Evolutionary conservation across 2,888 invertebrate species (phyloP).

Genomic region (Lamellibrachia columna): DNA sequence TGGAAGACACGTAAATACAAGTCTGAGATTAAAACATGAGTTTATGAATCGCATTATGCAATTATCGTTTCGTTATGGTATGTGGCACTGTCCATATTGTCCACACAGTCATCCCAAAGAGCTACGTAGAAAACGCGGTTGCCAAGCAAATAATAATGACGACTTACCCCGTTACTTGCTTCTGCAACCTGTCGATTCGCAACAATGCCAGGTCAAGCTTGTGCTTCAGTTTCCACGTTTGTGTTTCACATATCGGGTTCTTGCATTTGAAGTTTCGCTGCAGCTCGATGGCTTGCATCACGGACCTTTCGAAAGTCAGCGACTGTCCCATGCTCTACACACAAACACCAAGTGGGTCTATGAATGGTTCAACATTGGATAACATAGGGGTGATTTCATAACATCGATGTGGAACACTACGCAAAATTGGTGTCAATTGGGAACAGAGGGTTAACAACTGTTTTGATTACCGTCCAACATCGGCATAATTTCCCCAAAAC

Average conservation of each 20-base stretch:
- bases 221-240: slow-evolving; percentile 87
- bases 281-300: slow-evolving; percentile 81
- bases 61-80: no score
- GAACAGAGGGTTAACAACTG: no score
- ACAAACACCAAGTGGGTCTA: not conserved
- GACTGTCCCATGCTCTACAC: slow-evolving; percentile 77
- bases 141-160: not conserved
- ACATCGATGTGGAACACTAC: not conserved
- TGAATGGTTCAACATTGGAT: not conserved
- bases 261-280: slow-evolving; percentile 79
- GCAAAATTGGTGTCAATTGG: not conserved
- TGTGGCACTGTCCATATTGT: no score
- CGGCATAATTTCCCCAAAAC: no score
- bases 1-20: no score
- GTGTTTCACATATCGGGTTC: slow-evolving; percentile 70
- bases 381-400: not conserved
- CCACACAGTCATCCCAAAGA: no score
- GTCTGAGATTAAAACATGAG: no score
- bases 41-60: no score
- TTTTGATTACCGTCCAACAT: no score
- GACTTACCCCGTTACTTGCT: slow-evolving; percentile 71
- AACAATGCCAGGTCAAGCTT: slow-evolving; percentile 88
- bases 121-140: no score
- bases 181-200: slow-evolving; percentile 85
- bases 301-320: slow-evolving; percentile 82